Evolutionary conservation across 2,888 invertebrate species (phyloP).

Genomic region (Eupeodes latifasciatus): DNA sequence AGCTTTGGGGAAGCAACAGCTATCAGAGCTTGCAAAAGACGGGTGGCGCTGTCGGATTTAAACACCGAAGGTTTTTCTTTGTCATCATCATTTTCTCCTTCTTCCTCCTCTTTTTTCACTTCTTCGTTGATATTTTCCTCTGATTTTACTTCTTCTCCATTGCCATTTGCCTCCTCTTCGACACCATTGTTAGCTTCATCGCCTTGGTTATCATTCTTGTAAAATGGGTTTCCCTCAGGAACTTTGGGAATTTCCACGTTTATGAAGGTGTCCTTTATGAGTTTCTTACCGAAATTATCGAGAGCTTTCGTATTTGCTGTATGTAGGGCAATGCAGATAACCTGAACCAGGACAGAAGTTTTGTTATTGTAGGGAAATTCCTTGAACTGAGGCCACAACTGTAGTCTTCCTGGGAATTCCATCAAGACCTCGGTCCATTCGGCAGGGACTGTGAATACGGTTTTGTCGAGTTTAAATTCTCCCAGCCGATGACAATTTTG

Average conservation of each 20-base stretch:
- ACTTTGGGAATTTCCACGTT: slow-evolving; percentile 67
- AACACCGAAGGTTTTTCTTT: slow-evolving; percentile 87
- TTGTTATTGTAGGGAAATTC: slow-evolving; percentile 89
- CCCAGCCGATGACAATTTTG: slow-evolving; percentile 2
- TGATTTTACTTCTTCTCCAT: slow-evolving; percentile 58
- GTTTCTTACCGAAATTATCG: slow-evolving; percentile 87
- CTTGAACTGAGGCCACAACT: slow-evolving; percentile 91
- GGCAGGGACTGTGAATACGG: slow-evolving; percentile 84
- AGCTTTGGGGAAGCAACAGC: slow-evolving; percentile 87
- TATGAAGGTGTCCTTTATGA: slow-evolving; percentile 85
- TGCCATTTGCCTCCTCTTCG: slow-evolving; percentile 76
- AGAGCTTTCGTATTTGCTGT: slow-evolving; percentile 85
- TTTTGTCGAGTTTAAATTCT: slow-evolving; percentile 64
- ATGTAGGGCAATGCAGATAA: slow-evolving; percentile 83
- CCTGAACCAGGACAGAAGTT: slow-evolving; percentile 90
- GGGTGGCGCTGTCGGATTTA: slow-evolving; percentile 86
- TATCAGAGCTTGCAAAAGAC: slow-evolving; percentile 88
- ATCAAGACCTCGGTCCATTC: slow-evolving; percentile 87
- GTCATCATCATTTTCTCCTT: slow-evolving; percentile 70
- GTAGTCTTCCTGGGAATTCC: slow-evolving; percentile 87
- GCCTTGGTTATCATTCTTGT: background rate
- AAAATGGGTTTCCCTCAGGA: background rate
- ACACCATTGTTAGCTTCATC: background rate
- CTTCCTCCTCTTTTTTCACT: slow-evolving; percentile 76
- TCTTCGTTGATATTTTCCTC: slow-evolving; percentile 78